Evolutionary conservation across 2,888 invertebrate species (phyloP), one percentile per base, ranked within the genome.

Genomic region (Drosophila silvestris): DNA sequence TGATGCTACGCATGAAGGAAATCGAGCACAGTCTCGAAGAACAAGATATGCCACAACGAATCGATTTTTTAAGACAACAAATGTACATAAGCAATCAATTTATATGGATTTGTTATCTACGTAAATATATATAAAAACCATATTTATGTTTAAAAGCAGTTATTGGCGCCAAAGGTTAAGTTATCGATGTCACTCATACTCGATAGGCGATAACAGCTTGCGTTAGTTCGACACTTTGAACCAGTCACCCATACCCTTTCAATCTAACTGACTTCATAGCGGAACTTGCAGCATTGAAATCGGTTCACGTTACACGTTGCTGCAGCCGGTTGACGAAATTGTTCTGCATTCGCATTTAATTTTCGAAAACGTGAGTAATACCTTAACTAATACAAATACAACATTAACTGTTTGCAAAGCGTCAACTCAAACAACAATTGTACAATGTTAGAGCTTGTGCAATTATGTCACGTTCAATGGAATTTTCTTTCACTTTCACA

Each of bases 291-390:
- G 74, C 77, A 74, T 58, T 58, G 16, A 53, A 62, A 78, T 78
- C 70, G 70, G 66, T 74, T 71, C 64, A 60, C 39, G 39, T 75
- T 66, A 87, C 90, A 90, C 85, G 82, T 90, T 81, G 78, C 56
- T 89, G 90, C 82, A 82, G 78, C 69, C 74, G 82, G 77, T 77
- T 90, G 89, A 87, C 84, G 87, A 90, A 87, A 89, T 89, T 79
- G 65, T 70, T 69, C 72, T 74, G 70, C 63, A 74, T 71, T 83
- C 77, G 75, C 79, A 77, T 68, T 79, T 59, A 80, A 76, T 81
- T 70, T 62, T 58, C 32, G 12, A 51, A 82, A 83, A 58, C 35
- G 87, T 87, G 89, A 87, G 87, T 87, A 88, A 90, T 85, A 41
- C 60, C 32, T 3, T 16, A 57, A 60, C 50, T 41, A 57, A 50